phyloP scores from a whole-genome alignment of 2,888 invertebrate species.

The Drosophila tripunctata region DNA sequence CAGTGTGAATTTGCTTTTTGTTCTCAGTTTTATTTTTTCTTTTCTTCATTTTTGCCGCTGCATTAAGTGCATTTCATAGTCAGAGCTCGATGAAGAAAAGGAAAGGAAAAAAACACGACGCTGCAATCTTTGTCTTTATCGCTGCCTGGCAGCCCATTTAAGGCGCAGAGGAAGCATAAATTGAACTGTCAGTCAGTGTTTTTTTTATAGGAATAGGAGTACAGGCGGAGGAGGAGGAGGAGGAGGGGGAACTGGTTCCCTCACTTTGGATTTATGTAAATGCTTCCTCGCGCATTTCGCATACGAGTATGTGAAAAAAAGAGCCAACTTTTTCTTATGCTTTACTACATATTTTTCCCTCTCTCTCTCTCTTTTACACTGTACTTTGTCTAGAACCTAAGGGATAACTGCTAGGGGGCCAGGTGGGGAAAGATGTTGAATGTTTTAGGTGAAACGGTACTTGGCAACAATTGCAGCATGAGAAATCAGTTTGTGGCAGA shows the following conservation, averaged over 20 bases:
- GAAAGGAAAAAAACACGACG: slow-evolving; percentile 42
- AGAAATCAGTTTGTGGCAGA: slow-evolving; percentile 61
- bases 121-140: slow-evolving; percentile 76
- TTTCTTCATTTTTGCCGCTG: slow-evolving; percentile 29
- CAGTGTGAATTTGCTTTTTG: slow-evolving; percentile 14
- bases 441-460: slow-evolving; percentile 62
- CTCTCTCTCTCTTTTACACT: background rate
- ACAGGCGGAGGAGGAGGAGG: background rate
- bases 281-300: slow-evolving; percentile 30
- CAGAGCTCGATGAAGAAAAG: slow-evolving; percentile 44
- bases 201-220: no score
- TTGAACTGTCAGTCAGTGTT: slow-evolving; percentile 78
- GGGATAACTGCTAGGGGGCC: background rate
- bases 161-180: slow-evolving; percentile 74
- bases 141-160: slow-evolving; percentile 56
- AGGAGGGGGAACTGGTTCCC: slow-evolving; percentile 8
- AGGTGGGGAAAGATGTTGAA: background rate
- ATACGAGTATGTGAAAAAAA: slow-evolving; percentile 43
- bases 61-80: slow-evolving; percentile 82
- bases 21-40: slow-evolving; percentile 6
- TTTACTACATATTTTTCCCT: no score
- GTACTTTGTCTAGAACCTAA: slow-evolving; percentile 1
- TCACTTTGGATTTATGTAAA: slow-evolving; percentile 64
- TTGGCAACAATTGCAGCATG: slow-evolving; percentile 77
- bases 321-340: slow-evolving; percentile 9